Evolutionary conservation across 2,888 invertebrate species (phyloP).

Genomic region (Diarsia mendica): DNA sequence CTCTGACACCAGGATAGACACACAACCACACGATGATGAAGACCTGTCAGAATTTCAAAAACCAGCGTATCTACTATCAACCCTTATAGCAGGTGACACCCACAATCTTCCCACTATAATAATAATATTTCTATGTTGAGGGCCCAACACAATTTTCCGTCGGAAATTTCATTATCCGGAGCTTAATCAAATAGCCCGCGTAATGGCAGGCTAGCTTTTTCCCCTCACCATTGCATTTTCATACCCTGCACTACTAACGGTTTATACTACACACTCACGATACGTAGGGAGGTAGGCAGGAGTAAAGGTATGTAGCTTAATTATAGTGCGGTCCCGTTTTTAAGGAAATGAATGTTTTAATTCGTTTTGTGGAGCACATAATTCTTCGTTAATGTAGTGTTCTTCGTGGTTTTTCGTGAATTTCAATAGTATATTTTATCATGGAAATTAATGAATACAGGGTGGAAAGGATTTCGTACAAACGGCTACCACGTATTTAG

Average conservation of each 20-base stretch:
- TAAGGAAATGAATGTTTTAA: slow-evolving; percentile 35
- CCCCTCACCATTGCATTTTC: slow-evolving; percentile 68
- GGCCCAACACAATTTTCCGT: slow-evolving; percentile 63
- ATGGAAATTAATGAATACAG: background rate
- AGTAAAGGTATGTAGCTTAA: slow-evolving; percentile 22
- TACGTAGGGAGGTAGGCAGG: background rate
- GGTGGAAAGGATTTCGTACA: too few species aligned
- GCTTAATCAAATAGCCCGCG: slow-evolving; percentile 85
- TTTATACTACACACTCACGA: slow-evolving; percentile 25
- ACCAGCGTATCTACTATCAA: background rate
- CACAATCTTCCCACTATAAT: slow-evolving; percentile 31
- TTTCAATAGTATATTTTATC: background rate
- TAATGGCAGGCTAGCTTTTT: slow-evolving; percentile 71
- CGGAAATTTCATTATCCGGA: slow-evolving; percentile 83
- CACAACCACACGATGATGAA: too few species aligned
- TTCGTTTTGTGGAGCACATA: slow-evolving; percentile 23
- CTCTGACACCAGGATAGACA: too few species aligned
- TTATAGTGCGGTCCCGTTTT: slow-evolving; percentile 41
- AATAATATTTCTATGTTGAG: slow-evolving; percentile 48
- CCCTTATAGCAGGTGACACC: slow-evolving; percentile 2
- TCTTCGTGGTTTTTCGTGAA: background rate
- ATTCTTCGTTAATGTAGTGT: slow-evolving; percentile 11
- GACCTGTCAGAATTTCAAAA: background rate
- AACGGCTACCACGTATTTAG: too few species aligned
- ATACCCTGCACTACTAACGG: slow-evolving; percentile 56